phyloP scores from a whole-genome alignment of 2,888 invertebrate species.

The Ormia ochracea region DNA sequence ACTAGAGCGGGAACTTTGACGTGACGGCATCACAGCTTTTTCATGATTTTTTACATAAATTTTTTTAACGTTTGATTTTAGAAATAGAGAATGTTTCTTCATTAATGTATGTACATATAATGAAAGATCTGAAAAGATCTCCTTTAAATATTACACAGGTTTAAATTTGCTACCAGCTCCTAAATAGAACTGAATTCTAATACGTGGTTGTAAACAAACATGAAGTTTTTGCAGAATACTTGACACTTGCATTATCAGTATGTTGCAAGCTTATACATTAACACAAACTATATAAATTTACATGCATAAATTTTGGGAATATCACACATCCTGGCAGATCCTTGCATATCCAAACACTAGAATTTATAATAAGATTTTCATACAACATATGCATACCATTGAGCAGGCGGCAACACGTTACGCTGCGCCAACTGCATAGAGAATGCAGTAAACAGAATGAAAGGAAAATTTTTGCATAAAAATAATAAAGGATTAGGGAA shows the following conservation, averaged over 20 bases:
- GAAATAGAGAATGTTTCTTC: too few relatives aligned
- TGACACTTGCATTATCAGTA: slow-evolving; percentile 36
- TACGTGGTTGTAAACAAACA: background rate
- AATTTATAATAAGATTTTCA: slow-evolving; percentile 16
- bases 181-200: too few relatives aligned
- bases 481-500: slow-evolving; percentile 29
- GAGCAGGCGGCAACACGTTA: slow-evolving; percentile 10
- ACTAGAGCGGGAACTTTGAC: too few relatives aligned
- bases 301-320: background rate
- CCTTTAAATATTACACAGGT: too few relatives aligned
- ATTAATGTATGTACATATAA: too few relatives aligned
- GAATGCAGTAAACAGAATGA: background rate
- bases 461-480: slow-evolving; percentile 5
- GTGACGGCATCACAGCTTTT: too few relatives aligned
- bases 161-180: too few relatives aligned
- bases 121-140: too few relatives aligned
- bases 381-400: slow-evolving; percentile 34
- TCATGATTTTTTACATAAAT: too few relatives aligned
- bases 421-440: background rate
- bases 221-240: slow-evolving; percentile 23
- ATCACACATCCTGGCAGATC: background rate
- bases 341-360: background rate
- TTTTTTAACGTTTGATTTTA: too few relatives aligned
- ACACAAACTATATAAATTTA: background rate
- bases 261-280: slow-evolving; percentile 31